Percentiles rank a stretch among this genome's conserved stretches.
These are phyloP conservation scores for Thalassaphorura encarpata DNA, from an alignment of 1,140 invertebrate species.

Conservation along the genomic window DNA sequence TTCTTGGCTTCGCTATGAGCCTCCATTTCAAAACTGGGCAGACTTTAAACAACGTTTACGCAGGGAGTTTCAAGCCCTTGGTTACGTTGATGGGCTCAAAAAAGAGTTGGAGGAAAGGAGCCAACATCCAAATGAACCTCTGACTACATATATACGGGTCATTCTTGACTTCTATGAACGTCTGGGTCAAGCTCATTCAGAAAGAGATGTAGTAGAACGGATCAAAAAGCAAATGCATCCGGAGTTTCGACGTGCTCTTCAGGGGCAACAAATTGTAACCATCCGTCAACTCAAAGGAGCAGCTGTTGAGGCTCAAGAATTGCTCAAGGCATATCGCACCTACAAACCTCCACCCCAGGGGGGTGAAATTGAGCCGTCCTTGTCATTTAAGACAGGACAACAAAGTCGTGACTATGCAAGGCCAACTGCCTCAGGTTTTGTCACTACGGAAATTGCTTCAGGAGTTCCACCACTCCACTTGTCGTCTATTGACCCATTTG, in stretches of 20 bases:
- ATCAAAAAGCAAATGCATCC: slow-evolving; percentile 8
- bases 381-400: too few species aligned
- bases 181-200: background rate
- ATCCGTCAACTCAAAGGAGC: background rate
- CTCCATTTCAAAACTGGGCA: background rate
- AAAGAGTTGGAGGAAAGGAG: slow-evolving; percentile 10
- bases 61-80: slow-evolving; percentile 3
- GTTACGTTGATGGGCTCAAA: slow-evolving; percentile 1
- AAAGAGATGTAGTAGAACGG: background rate
- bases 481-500: too few species aligned
- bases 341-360: background rate
- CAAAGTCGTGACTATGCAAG: too few species aligned
- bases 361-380: background rate
- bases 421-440: too few species aligned
- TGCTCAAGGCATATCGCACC: background rate
- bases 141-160: slow-evolving; percentile 3
- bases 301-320: background rate
- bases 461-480: too few species aligned
- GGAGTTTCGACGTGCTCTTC: background rate
- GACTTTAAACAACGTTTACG: background rate
- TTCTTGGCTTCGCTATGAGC: slow-evolving; percentile 5
- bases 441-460: too few species aligned
- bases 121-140: slow-evolving; percentile 8
- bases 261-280: background rate
- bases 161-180: slow-evolving; percentile 9